Evolutionary conservation across 2,113 vertebrate species (phyloP).

Genomic region (Rhinogobius similis): DNA sequence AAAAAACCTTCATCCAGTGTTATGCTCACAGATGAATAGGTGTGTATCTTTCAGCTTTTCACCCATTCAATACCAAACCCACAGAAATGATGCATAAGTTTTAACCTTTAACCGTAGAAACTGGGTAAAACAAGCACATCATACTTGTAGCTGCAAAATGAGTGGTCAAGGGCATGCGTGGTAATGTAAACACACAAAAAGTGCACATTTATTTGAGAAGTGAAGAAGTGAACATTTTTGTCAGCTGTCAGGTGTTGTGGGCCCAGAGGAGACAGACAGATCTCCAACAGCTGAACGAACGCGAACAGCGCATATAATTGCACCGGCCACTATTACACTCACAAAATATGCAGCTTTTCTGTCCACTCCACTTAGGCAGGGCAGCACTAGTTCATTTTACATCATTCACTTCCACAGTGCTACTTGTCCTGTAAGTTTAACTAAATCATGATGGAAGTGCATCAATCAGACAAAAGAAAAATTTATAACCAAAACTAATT

Average conservation of each 20-base stretch:
- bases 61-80: background rate
- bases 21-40: background rate
- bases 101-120: slow-evolving; percentile 1
- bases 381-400: background rate
- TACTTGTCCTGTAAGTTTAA: background rate
- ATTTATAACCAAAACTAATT: background rate
- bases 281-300: background rate
- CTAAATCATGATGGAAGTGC: background rate
- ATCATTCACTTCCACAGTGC: background rate
- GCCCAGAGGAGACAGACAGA: background rate
- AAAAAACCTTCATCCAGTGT: slow-evolving; percentile 36
- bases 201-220: background rate
- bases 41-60: background rate
- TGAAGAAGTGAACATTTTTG: background rate
- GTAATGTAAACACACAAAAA: background rate
- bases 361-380: background rate
- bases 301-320: slow-evolving; percentile 2
- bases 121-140: background rate
- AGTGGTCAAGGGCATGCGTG: background rate
- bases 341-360: background rate
- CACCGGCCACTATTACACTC: background rate
- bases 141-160: background rate
- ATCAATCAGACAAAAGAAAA: background rate
- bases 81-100: background rate
- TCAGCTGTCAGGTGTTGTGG: slow-evolving; percentile 5